A percentile compares a stretch with the other conserved stretches of the same genome.
These are phyloP conservation scores for Harmothoe impar DNA, from an alignment of 2,888 invertebrate species.

Conservation along the genomic window DNA sequence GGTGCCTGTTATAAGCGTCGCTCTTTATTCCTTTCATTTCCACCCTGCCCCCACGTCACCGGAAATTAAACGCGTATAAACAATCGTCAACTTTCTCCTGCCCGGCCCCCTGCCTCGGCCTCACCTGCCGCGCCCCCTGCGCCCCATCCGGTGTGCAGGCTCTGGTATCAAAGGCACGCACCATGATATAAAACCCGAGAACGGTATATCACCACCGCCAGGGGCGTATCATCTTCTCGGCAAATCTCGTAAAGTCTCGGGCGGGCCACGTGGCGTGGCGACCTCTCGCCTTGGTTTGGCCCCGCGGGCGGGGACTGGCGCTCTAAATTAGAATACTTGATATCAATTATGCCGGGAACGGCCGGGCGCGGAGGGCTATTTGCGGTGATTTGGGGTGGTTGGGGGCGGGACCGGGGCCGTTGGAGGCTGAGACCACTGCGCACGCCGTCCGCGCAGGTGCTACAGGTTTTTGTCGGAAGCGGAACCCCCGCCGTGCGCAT, in stretches of 20 bases:
- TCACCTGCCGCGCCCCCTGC: conserved; percentile 40
- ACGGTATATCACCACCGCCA: conserved; percentile 47
- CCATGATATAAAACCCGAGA: conserved; percentile 27
- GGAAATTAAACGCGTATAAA: conserved; percentile 61
- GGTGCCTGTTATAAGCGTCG: neutral
- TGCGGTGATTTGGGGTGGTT: conserved; percentile 29
- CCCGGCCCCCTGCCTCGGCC: neutral
- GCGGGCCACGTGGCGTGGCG: conserved; percentile 53
- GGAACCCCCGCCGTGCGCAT: conserved; percentile 57
- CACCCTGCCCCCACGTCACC: neutral
- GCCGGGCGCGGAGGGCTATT: neutral
- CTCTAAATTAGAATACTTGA: conserved; percentile 60
- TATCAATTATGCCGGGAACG: conserved; percentile 45
- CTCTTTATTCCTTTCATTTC: neutral
- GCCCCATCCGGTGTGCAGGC: conserved; percentile 30
- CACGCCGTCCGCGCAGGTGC: conserved; percentile 48
- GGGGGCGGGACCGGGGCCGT: conserved; percentile 1
- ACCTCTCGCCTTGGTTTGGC: conserved; percentile 39
- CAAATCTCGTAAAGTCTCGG: conserved; percentile 56
- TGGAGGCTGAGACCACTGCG: neutral
- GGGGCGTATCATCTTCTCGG: conserved; percentile 42
- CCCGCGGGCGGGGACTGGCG: neutral
- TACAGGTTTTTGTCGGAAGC: conserved; percentile 52
- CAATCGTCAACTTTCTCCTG: conserved; percentile 52
- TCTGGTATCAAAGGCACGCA: conserved; percentile 43